These are phyloP conservation scores for Arizona elegans DNA, from an alignment of 2,113 vertebrate genomes.

Conservation along the genomic window DNA sequence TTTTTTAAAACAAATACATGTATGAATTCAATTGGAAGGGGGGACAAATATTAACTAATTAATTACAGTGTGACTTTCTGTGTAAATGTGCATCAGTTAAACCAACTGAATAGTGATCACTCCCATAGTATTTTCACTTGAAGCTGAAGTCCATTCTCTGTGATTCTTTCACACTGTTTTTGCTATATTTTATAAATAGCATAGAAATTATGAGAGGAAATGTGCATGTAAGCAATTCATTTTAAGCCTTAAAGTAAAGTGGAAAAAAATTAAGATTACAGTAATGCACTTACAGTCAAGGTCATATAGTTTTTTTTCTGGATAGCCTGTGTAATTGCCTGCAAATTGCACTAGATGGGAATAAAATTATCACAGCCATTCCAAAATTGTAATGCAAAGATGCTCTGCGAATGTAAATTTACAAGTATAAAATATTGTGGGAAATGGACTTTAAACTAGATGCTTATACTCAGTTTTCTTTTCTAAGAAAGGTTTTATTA, in stretches of 20 bases:
- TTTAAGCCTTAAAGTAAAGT: background rate
- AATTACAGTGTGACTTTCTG: background rate
- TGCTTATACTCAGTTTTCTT: background rate
- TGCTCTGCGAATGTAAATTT: background rate
- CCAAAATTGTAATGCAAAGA: background rate
- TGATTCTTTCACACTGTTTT: background rate
- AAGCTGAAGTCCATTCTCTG: background rate
- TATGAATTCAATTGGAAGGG: background rate
- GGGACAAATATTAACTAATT: background rate
- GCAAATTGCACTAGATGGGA: background rate
- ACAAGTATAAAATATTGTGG: background rate
- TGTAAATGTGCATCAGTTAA: background rate
- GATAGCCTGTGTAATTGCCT: background rate
- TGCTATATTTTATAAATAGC: background rate
- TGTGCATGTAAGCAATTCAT: background rate
- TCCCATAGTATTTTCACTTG: background rate
- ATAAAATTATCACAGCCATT: background rate
- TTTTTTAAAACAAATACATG: background rate
- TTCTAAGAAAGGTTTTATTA: background rate
- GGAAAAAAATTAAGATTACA: background rate
- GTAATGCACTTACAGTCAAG: background rate
- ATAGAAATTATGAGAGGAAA: background rate
- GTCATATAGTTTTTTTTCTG: too few species aligned
- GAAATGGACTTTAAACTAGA: background rate
- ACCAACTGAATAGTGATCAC: background rate